Evolutionary conservation across 2,113 vertebrate genomes (phyloP).

Genomic region (Cynoglossus semilaevis): DNA sequence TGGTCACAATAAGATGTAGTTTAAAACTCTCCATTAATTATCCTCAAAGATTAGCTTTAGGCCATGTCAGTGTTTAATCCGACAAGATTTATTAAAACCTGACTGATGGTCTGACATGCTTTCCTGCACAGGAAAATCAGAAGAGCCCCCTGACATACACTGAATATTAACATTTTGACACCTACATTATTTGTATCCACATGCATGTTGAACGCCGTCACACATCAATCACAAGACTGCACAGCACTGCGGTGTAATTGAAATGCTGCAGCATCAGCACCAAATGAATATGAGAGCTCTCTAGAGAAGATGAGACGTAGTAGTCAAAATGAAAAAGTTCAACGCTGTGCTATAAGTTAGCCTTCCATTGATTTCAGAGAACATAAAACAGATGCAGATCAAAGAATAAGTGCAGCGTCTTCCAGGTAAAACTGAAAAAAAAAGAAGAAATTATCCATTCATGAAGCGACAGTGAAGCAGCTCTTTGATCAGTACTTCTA

Average conservation of each 20-base stretch:
- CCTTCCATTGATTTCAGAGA: conserved; percentile 22
- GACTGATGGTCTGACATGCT: not conserved
- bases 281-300: too few relatives aligned
- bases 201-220: not conserved
- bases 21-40: too few relatives aligned
- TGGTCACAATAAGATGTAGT: too few relatives aligned
- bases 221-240: not conserved
- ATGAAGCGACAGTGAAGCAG: conserved; percentile 18
- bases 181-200: not conserved
- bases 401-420: conserved; percentile 40
- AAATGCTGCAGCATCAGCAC: too few relatives aligned
- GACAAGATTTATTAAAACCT: not conserved
- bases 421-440: conserved; percentile 34
- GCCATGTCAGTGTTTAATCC: not conserved
- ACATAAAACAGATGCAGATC: conserved; percentile 45
- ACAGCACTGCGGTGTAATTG: not conserved
- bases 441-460: conserved; percentile 51
- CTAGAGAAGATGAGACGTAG: too few relatives aligned
- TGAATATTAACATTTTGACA: not conserved
- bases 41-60: too few relatives aligned
- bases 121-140: not conserved
- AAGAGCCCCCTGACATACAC: not conserved
- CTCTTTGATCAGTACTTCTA: conserved; percentile 59
- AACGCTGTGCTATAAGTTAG: not conserved
- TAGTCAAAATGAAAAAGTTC: too few relatives aligned